Evolutionary conservation across 2,113 vertebrate genomes (phyloP), one percentile per base, ranked within the genome.

Genomic region (Merops nubicus): DNA sequence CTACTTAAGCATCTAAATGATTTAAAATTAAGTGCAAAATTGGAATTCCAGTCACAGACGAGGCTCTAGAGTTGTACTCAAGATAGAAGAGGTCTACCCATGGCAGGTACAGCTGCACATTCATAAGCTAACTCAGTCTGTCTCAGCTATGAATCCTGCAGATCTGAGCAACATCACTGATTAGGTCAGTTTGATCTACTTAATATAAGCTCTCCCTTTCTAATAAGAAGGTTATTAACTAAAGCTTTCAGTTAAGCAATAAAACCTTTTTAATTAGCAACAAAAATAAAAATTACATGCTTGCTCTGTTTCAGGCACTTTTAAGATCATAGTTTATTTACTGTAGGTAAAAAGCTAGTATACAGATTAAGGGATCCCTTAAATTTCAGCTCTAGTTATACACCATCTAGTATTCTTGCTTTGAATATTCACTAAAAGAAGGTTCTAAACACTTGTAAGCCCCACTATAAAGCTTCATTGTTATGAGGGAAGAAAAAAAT

Each of bases 241-340:
- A 93, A 77, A 93, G 88, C 75, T 95, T 92, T 94, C 53, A 47
- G 83, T 78, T 79, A 95, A 75, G 59, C 63, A 92, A 88, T 50
- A 91, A 76, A 85, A 78, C 31, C 62, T 84, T 92, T 78, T 60
- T 93, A 96, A 84, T 95, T 57, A 97, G 89, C 97, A 97, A 97
- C 91, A 96, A 91, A 97, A 97, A 47, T 48, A 54, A 95, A 96
- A 98, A 97, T 96, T 36, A 98, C 95, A 98, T 97, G 94, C 96
- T 98, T 97, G 91, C 96, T 98, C 96, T 98, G 92, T 98, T 98
- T 98, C 97, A 98, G 99, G 98, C 98, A 99, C 98, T 99, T 99
- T 98, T 94, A 98, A 99, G 98, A 98, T 98, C 98, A 98, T 99
- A 97, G 98, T 99, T 99, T 99, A 99, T 99, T 98, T 98, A 98